phyloP scores from a whole-genome alignment of 1,140 invertebrate species.

The Nixonia krombeini region DNA sequence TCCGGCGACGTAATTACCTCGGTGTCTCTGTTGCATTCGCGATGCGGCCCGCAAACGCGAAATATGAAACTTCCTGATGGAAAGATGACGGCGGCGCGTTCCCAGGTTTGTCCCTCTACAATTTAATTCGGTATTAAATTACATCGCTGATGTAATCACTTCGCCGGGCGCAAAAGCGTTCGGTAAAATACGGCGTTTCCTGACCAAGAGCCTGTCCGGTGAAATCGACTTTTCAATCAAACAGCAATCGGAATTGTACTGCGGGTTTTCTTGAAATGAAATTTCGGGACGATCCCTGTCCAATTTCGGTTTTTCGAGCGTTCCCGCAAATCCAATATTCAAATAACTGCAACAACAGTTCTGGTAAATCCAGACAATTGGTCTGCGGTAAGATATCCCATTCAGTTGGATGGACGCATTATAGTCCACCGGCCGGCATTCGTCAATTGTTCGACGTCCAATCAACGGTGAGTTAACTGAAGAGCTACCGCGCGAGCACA shows the following conservation, averaged over 20 bases:
- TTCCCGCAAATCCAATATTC: slow-evolving; percentile 30
- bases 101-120: slow-evolving; percentile 5
- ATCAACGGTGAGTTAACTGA: slow-evolving; percentile 44
- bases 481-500: slow-evolving; percentile 43
- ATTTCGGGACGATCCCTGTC: neutral
- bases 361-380: slow-evolving; percentile 38
- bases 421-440: slow-evolving; percentile 20
- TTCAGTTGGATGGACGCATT: slow-evolving; percentile 17
- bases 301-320: slow-evolving; percentile 16
- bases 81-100: slow-evolving; percentile 4
- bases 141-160: slow-evolving; percentile 19
- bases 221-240: too few species aligned
- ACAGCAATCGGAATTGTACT: slow-evolving; percentile 19
- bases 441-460: slow-evolving; percentile 42
- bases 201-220: too few species aligned
- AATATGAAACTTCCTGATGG: slow-evolving; percentile 27
- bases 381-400: slow-evolving; percentile 40
- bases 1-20: slow-evolving; percentile 20
- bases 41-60: slow-evolving; percentile 12
- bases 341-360: slow-evolving; percentile 39
- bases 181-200: too few species aligned
- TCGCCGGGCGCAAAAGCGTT: too few species aligned
- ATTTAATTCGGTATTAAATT: slow-evolving; percentile 15
- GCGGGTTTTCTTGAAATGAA: slow-evolving; percentile 15
- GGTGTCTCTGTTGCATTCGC: slow-evolving; percentile 12